Conservation (phyloP, 2,888 invertebrate genomes). For the Alloscopus bannaensis region DNA sequence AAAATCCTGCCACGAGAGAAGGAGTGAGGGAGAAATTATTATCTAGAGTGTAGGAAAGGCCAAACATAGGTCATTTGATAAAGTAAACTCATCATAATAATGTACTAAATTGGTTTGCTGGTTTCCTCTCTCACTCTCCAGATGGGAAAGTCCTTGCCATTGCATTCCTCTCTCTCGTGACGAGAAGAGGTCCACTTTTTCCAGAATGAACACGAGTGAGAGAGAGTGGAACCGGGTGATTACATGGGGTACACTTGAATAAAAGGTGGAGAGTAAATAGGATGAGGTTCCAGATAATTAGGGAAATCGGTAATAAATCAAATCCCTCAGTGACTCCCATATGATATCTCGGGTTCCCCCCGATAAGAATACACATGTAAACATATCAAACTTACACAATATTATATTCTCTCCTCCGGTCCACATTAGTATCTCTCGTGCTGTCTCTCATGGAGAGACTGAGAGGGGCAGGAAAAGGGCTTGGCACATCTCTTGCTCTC, state of each 20-base stretch:
- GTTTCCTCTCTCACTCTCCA: background rate
- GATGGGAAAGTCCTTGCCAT: too few relatives aligned
- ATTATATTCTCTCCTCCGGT: background rate
- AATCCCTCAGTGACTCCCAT: conserved; percentile 70
- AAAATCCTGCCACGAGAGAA: background rate
- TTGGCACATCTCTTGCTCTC: conserved; percentile 6
- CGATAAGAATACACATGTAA: conserved; percentile 48
- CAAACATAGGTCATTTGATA: conserved; percentile 60
- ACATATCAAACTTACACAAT: conserved; percentile 30
- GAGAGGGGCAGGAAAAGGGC: background rate
- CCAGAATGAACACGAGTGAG: background rate
- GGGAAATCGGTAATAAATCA: conserved; percentile 73
- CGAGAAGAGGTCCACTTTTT: background rate
- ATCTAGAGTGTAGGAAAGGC: conserved; percentile 46
- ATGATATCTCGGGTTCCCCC: conserved; percentile 65
- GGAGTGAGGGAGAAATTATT: conserved; percentile 19
- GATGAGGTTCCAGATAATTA: conserved; percentile 73
- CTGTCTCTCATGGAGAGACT: background rate
- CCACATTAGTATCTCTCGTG: background rate
- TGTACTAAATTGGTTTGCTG: conserved; percentile 48
- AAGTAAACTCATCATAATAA: conserved; percentile 65
- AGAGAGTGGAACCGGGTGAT: conserved; percentile 8
- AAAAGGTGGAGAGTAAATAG: conserved; percentile 68
- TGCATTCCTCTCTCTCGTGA: conserved; percentile 17
- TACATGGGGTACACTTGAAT: conserved; percentile 32